Percentiles rank a stretch among this genome's conserved stretches.
Conservation (phyloP, 2,113 vertebrate genomes). For the Ctenodactylus gundi region DNA sequence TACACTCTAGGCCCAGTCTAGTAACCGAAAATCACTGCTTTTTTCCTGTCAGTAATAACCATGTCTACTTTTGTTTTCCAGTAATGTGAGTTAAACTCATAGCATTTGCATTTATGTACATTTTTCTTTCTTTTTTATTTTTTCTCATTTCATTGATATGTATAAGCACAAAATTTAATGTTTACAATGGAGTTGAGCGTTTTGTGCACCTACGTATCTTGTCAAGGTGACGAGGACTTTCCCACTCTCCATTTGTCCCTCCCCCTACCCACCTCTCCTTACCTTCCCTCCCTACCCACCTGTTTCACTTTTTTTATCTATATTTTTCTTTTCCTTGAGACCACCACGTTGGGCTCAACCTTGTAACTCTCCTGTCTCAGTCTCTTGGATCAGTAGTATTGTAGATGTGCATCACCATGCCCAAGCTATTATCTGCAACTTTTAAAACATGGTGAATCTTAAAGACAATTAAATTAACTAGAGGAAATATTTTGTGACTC, state of each 20-base stretch:
- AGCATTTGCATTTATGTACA: neutral
- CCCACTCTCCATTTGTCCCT: too few relatives aligned
- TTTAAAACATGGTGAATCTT: neutral
- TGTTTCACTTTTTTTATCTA: too few relatives aligned
- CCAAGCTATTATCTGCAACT: neutral
- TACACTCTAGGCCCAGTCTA: neutral
- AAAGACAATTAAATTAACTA: neutral
- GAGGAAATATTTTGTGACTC: neutral
- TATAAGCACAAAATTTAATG: too few relatives aligned
- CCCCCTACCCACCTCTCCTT: too few relatives aligned
- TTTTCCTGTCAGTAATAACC: neutral
- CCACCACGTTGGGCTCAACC: neutral
- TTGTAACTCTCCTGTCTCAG: neutral
- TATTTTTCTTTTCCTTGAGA: too few relatives aligned
- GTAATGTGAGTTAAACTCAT: neutral
- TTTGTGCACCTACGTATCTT: too few relatives aligned
- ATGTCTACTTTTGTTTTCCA: neutral
- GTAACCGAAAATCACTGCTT: neutral
- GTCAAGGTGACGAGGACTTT: too few relatives aligned
- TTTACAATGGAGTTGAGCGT: too few relatives aligned
- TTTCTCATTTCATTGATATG: too few relatives aligned
- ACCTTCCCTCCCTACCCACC: too few relatives aligned
- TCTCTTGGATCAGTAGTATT: neutral
- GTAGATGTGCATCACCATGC: neutral
- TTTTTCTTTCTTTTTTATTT: too few relatives aligned